A percentile compares a stretch with the other conserved stretches of the same genome.
phyloP scores from a whole-genome alignment of 2,113 vertebrate genomes.

The Ranitomeya variabilis region DNA sequence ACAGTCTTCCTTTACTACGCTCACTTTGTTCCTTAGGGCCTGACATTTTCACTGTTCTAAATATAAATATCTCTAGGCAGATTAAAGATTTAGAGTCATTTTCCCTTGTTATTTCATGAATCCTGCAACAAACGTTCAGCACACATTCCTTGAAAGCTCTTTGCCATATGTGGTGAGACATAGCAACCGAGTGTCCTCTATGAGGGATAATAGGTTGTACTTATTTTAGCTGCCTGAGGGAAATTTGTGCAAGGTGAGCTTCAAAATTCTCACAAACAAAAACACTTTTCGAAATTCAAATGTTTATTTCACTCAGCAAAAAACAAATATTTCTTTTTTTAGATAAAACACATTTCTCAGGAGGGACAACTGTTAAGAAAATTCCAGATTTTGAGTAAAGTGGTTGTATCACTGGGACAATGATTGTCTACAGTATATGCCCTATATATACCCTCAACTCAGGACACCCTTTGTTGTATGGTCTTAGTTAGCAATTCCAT shows the following conservation, averaged over 20 bases:
- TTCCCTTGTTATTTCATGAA: constrained; percentile 17
- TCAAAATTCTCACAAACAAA: background rate
- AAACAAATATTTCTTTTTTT: background rate
- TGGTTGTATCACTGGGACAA: no score
- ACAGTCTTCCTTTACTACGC: constrained; percentile 1
- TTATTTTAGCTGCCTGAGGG: background rate
- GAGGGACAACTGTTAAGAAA: no score
- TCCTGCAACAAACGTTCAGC: constrained; percentile 2
- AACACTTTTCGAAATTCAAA: background rate
- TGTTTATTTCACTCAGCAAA: background rate
- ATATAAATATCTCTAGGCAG: constrained; percentile 33
- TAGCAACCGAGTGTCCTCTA: background rate
- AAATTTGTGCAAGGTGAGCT: background rate
- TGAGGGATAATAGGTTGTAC: background rate
- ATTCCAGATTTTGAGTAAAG: no score
- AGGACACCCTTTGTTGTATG: no score
- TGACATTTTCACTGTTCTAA: constrained; percentile 19
- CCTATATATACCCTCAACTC: no score
- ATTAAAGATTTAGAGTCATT: constrained; percentile 18
- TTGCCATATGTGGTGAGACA: background rate
- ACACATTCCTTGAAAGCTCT: constrained; percentile 4
- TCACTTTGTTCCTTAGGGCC: constrained; percentile 20
- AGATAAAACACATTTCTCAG: no score
- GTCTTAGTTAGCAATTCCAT: no score
- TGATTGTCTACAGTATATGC: no score